These are phyloP conservation scores for Caloenas nicobarica DNA, from an alignment of 2,113 vertebrate species.

Conservation along the genomic window DNA sequence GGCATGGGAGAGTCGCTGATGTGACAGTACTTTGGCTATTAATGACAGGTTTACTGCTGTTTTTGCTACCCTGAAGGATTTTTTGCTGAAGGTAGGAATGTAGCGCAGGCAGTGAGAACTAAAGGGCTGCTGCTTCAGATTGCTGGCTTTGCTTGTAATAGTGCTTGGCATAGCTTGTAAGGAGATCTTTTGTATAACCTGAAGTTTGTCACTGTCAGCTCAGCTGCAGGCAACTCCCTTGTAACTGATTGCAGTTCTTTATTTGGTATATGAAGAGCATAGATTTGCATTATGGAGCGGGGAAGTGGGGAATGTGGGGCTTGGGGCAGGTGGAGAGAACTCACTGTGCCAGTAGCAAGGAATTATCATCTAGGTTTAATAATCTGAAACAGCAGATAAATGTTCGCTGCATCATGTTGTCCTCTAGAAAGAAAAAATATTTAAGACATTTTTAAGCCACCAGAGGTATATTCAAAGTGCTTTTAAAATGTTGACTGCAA, in stretches of 20 bases:
- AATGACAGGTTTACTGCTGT: conserved; percentile 63
- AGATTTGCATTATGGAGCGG: neutral
- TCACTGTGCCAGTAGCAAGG: neutral
- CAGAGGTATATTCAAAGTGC: neutral
- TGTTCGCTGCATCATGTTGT: neutral
- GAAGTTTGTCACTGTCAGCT: conserved; percentile 54
- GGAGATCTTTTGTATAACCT: conserved; percentile 11
- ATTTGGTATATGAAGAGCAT: neutral
- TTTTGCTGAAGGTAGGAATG: conserved; percentile 63
- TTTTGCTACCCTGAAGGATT: conserved; percentile 60
- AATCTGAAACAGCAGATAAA: conserved; percentile 7
- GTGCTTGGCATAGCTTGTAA: neutral
- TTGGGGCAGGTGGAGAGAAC: neutral
- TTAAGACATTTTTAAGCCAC: neutral
- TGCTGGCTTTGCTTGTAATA: conserved; percentile 43
- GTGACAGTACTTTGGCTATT: conserved; percentile 40
- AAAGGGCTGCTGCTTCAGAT: conserved; percentile 3
- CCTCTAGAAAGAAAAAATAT: neutral
- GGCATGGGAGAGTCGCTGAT: conserved; percentile 42
- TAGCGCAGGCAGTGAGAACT: neutral
- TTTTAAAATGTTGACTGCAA: neutral
- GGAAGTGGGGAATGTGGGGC: neutral
- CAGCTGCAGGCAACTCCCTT: neutral
- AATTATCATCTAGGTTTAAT: neutral
- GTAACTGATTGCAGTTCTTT: neutral